Base-by-base conservation (phyloP, 2,888 invertebrate species). In the Tetropium fuscum region DNA sequence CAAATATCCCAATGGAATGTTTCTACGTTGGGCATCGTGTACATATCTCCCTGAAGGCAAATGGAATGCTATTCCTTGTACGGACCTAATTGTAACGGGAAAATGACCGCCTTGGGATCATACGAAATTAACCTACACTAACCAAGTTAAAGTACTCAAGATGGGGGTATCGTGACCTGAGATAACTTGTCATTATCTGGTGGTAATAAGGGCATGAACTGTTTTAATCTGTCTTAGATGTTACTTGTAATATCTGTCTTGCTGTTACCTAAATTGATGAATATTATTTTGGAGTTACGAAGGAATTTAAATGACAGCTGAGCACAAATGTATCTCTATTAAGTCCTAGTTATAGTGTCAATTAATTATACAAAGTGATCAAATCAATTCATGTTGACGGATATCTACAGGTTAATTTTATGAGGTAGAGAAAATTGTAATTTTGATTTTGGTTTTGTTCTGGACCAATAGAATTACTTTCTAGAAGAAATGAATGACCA, bases 51-150 rank as follows among this genome's bases (percentile, higher is more conserved):
- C 43, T 27, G 44, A 48, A 61, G 64, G 61, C 36, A 57, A 60
- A 55, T 61, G 53, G 55, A 56, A 61, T 59, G 53, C 64, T 49
- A 58, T 55, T 51, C 41, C 53, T 57, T 63, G 60, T 60, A 63
- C 18, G 36, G 60, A 48, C 60, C 57, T 66, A 66, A 66, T 66
- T 64, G 62, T 64, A 66, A 60, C 38, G 41, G 61, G 57, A 63
- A n/a, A 64, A 51, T 64, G 58, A 54, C 54, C 57, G 58, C 47
- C 60, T 58, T 44, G 60, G 62, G 64, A 65, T 61, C 55, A 58
- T 55, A 49, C 44, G 51, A 55, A 58, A 64, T 64, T 64, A 64
- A 58, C 58, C 58, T 54, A 47, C 13, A 38, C 32, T 49, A 45
- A 47, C 40, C 49, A 34, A 45, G 15, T 32, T 18, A 15, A 34